Base-by-base conservation (phyloP, 2,888 invertebrate genomes). In the Limenitis arthemis region DNA sequence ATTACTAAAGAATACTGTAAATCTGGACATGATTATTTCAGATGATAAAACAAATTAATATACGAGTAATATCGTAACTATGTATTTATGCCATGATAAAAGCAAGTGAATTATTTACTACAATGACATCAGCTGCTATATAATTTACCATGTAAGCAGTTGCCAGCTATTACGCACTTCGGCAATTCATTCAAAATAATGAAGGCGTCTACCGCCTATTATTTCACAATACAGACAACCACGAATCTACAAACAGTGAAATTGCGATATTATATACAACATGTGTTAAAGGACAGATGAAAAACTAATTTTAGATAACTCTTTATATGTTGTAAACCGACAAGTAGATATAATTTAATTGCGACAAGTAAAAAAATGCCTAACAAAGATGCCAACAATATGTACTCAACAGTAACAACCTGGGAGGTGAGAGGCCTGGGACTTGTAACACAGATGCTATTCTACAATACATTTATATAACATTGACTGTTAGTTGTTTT, bases 131-230 rank as follows among this genome's bases (percentile, higher is more conserved):
- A 72, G 62, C 72, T 70, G 76, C 72, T 75, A 72, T 80, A 79
- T 80, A 82, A 83, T 81, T 81, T 80, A 76, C 80, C 75, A 74
- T 72, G 74, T 75, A 72, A 73, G 70, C 68, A 64, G 69, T 67
- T 64, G 55, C 56, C n/a, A 51, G 62, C 76, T 69, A 81, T 81
- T 79, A 79, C 74, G 69, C 55, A 75, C 75, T 78, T 72, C 69
- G 75, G 67, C 83, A 72, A 83, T 79, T 84, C 83, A 84, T 79
- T 76, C 76, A 57, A 75, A 73, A 75, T 83, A 84, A 84, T 81
- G 81, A 84, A 79, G 60, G 64, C 66, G 61, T 73, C 78, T 77
- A 78, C 79, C 73, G 73, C 63, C 75, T 67, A 70, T 67, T 69
- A 67, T 65, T 60, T 56, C 54, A 59, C 55, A 58, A 51, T 54